Conservation (phyloP, 53 echinoderm and acorn worm species). For the Henricia sp. region DNA sequence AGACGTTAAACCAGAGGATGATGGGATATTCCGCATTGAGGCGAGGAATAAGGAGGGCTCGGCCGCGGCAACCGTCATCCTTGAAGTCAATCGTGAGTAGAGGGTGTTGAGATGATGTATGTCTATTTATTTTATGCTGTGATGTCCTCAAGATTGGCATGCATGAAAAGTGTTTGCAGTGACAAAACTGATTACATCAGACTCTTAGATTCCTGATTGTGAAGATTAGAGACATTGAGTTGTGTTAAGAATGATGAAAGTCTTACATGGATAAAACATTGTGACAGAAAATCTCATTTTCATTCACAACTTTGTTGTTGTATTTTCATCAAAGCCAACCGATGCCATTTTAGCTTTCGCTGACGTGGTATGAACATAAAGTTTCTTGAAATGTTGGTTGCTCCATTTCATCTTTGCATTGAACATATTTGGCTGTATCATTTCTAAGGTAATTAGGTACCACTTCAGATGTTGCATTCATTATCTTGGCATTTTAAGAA, state of each 20-base stretch:
- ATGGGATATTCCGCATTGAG: conserved; percentile 87
- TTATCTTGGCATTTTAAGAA: too few species aligned
- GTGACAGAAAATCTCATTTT: not conserved
- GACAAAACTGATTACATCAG: not conserved
- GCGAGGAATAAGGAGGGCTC: conserved; percentile 89
- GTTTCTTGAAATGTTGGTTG: too few species aligned
- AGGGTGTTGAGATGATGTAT: not conserved
- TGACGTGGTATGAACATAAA: not conserved
- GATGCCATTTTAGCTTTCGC: not conserved
- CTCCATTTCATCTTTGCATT: too few species aligned
- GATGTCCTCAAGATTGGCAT: not conserved
- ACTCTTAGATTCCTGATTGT: not conserved
- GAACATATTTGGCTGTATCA: too few species aligned
- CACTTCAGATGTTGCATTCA: too few species aligned
- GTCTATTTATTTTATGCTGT: not conserved
- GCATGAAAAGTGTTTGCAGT: conserved; percentile 14
- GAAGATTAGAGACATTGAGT: not conserved
- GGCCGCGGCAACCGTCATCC: conserved; percentile 76
- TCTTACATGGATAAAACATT: too few species aligned
- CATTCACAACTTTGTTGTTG: not conserved
- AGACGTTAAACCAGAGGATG: conserved; percentile 79
- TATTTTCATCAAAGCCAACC: not conserved
- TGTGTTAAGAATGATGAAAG: not conserved
- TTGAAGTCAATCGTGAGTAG: conserved; percentile 97
- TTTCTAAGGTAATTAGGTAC: too few species aligned